Base-by-base conservation (phyloP, 2,797 vertebrate species). In the Sphenopsis melanotis region DNA sequence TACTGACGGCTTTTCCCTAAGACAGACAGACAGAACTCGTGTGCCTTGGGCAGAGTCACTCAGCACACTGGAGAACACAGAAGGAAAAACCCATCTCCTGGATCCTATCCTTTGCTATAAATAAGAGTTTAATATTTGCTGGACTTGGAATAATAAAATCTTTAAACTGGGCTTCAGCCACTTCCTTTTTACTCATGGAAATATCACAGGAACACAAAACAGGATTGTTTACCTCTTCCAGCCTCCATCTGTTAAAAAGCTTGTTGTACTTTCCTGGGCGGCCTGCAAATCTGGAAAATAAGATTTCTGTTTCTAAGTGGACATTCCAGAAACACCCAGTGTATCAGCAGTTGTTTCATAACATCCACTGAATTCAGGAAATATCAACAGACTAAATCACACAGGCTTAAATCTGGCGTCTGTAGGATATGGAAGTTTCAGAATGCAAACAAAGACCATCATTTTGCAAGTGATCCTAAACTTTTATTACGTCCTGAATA, bases 201-300 rank as follows among this genome's bases (percentile, higher is more conserved):
- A 66, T 55, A 30, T n/a, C 36, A 49, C 27, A 88, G 49, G 26
- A 91, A 83, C 13, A 59, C 41, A 53, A 29, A 66, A 16, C 36
- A 46, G 37, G 50, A 86, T 52, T 93, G 87, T 98, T 98, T 98
- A 99, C 99, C 98, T 99, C 99, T 96, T 99, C 99, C 95, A 99
- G 97, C 92, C 99, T 98, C 99, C 99, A 99, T 95, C 99, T 99
- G 97, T 99, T 98, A 97, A 99, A 99, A 90, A 99, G 99, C 97
- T 99, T 99, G 98, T 99, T 99, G 97, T 99, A 99, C 95, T 99
- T 99, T 92, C 99, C 99, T 65, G 99, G 99, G 94, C 99, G 98
- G 79, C 99, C 99, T 84, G 99, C 99, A 98, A 99, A 99, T 98
- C 99, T 98, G 94, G 70, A 97, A 97, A 94, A 94, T 16, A 37